Evolutionary conservation across 2,113 vertebrate genomes (phyloP).

Genomic region (Caranx ignobilis): DNA sequence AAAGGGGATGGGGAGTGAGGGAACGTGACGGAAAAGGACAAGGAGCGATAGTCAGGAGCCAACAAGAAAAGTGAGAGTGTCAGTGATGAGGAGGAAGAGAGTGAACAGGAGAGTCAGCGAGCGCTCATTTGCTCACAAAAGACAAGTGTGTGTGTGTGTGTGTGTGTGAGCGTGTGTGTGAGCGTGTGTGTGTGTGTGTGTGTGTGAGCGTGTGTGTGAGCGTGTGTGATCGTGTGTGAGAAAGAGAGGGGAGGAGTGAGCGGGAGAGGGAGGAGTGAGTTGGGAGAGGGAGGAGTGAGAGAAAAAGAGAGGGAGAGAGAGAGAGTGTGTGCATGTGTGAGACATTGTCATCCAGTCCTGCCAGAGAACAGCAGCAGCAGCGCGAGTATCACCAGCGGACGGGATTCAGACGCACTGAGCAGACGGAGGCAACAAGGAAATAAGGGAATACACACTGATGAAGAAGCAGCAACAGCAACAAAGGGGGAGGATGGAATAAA

Average conservation of each 20-base stretch:
- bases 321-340: constrained; percentile 39
- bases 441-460: constrained; percentile 67
- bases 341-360: constrained; percentile 81
- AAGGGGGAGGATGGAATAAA: constrained; percentile 72
- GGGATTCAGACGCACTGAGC: constrained; percentile 60
- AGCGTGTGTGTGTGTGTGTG: constrained; percentile 33
- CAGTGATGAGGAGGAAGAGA: constrained; percentile 53
- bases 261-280: constrained; percentile 46
- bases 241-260: constrained; percentile 52
- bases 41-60: neutral
- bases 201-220: neutral
- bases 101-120: constrained; percentile 65
- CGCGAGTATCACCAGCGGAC: constrained; percentile 53
- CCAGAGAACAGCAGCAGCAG: constrained; percentile 70
- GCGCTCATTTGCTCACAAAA: constrained; percentile 76
- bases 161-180: constrained; percentile 34
- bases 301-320: constrained; percentile 21
- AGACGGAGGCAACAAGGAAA: constrained; percentile 37
- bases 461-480: constrained; percentile 62
- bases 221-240: neutral
- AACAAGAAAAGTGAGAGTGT: constrained; percentile 40
- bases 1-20: neutral
- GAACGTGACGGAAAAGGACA: neutral
- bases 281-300: constrained; percentile 40
- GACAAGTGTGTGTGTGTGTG: constrained; percentile 37